Evolutionary conservation across 1,140 invertebrate species (phyloP).

Genomic region (Papilio machaon): DNA sequence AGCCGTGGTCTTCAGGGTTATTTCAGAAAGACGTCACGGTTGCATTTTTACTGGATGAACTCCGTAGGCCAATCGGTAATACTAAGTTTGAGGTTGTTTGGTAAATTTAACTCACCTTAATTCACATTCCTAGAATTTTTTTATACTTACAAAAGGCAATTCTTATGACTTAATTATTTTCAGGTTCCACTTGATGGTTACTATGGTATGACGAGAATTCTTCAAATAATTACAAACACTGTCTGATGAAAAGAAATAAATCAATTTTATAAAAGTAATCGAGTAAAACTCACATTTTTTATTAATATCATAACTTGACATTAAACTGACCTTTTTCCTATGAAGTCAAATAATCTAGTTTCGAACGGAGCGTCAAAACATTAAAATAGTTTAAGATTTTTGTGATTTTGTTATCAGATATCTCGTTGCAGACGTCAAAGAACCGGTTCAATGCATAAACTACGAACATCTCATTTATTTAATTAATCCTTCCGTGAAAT

Average conservation of each 20-base stretch:
- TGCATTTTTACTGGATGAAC: slow-evolving; percentile 74
- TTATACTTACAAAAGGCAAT: too few species aligned
- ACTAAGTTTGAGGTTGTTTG: slow-evolving; percentile 7
- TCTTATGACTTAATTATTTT: slow-evolving; percentile 38
- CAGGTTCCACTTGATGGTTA: slow-evolving; percentile 63
- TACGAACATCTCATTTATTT: not conserved
- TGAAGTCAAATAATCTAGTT: too few species aligned
- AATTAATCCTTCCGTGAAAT: slow-evolving; percentile 9
- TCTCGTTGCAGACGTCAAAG: not conserved
- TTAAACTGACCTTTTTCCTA: too few species aligned
- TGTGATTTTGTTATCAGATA: slow-evolving; percentile 1
- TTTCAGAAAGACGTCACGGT: slow-evolving; percentile 54
- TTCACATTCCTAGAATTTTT: too few species aligned
- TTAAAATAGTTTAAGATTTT: not conserved
- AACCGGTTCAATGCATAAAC: slow-evolving; percentile 20
- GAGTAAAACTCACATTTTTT: not conserved
- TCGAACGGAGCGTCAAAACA: not conserved
- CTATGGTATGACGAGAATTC: slow-evolving; percentile 51
- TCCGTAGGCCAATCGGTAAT: slow-evolving; percentile 67
- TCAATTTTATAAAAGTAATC: not conserved
- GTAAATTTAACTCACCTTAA: too few species aligned
- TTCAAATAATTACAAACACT: slow-evolving; percentile 49
- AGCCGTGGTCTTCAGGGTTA: slow-evolving; percentile 63
- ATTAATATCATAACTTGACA: not conserved
- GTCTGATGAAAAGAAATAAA: slow-evolving; percentile 14